Evolutionary conservation across 2,797 vertebrate genomes (phyloP).

Genomic region (Megaceryle alcyon): DNA sequence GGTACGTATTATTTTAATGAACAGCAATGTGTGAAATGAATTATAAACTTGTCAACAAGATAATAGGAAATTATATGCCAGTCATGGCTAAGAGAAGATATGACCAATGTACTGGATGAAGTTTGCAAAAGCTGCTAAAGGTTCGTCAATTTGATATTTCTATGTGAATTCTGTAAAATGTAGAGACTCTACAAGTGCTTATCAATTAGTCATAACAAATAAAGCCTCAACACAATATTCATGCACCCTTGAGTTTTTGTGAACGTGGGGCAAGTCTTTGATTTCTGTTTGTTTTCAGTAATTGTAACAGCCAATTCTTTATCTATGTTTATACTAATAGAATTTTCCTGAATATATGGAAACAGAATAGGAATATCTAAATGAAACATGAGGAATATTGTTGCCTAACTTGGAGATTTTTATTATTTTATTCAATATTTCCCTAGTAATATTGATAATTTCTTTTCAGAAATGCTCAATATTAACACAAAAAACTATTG

Average conservation of each 20-base stretch:
- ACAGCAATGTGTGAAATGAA: constrained; percentile 73
- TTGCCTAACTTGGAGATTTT: background rate
- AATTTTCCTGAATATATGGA: background rate
- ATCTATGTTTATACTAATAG: background rate
- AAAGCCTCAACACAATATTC: background rate
- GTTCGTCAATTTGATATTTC: background rate
- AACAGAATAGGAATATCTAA: background rate
- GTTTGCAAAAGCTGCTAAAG: constrained; percentile 35
- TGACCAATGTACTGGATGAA: background rate
- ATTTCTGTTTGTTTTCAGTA: background rate
- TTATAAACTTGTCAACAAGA: constrained; percentile 73
- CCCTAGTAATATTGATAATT: background rate
- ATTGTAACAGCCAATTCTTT: background rate
- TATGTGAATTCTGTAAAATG: constrained; percentile 8
- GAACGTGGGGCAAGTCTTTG: background rate
- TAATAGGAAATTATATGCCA: constrained; percentile 69
- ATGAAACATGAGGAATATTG: background rate
- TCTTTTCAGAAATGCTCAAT: background rate
- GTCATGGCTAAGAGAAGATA: constrained; percentile 33
- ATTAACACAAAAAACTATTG: background rate
- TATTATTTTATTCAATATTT: background rate
- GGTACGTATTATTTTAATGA: constrained; percentile 75
- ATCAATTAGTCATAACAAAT: background rate
- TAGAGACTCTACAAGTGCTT: background rate
- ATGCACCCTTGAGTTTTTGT: background rate